phyloP scores from a whole-genome alignment of 2,888 invertebrate genomes.

The Caenorhabditis angaria region DNA sequence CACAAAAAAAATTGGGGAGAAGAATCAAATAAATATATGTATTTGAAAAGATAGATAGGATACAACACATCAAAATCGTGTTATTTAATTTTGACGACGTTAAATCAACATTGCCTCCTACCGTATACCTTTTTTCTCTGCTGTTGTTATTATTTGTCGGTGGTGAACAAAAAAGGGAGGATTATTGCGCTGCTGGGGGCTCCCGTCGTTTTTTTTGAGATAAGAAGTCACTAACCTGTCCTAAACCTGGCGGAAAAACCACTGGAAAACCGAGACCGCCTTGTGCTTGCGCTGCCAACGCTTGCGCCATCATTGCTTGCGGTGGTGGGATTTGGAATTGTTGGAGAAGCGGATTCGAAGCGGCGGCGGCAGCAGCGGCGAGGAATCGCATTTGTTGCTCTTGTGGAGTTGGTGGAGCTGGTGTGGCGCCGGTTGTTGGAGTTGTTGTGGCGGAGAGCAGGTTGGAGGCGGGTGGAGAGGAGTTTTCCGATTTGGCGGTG shows the following conservation, averaged over 20 bases:
- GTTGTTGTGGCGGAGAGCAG: not conserved
- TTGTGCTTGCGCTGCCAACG: slow-evolving; percentile 24
- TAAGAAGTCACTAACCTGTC: not conserved
- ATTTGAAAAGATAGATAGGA: not conserved
- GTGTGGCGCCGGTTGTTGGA: not conserved
- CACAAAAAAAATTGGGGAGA: too few species aligned
- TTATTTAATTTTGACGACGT: slow-evolving; percentile 2
- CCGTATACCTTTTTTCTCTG: not conserved
- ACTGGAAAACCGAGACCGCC: not conserved
- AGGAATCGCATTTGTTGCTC: not conserved
- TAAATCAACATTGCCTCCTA: not conserved
- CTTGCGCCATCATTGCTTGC: slow-evolving; percentile 31
- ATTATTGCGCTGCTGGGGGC: not conserved
- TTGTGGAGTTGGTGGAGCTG: not conserved
- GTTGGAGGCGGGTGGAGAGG: slow-evolving; percentile 6
- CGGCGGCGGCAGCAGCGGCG: slow-evolving; percentile 10
- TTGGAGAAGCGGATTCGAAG: slow-evolving; percentile 14
- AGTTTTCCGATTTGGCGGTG: not conserved
- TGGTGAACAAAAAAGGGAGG: not conserved
- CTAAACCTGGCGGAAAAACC: not conserved
- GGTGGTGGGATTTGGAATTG: slow-evolving; percentile 35
- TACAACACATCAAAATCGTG: not conserved
- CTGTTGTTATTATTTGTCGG: not conserved
- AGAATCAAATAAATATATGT: not conserved
- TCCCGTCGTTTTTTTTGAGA: too few species aligned